These are phyloP conservation scores for Aradophagus sp. DNA, from an alignment of 1,140 invertebrate species.

Conservation along the genomic window DNA sequence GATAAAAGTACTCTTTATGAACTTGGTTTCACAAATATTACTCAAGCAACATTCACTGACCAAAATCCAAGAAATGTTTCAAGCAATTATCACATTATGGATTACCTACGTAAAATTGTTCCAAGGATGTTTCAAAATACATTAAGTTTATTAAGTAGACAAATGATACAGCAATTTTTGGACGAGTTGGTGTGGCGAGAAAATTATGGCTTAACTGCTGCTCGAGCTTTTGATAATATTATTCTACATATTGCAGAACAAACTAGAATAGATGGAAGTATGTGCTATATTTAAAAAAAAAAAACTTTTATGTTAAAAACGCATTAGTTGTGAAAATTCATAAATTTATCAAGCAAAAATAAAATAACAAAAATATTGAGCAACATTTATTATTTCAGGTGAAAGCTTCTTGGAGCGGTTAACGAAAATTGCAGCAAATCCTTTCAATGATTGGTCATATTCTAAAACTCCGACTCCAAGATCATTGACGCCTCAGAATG, in stretches of 20 bases:
- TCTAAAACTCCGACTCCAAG: slow-evolving; percentile 59
- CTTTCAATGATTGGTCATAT: slow-evolving; percentile 86
- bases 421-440: slow-evolving; percentile 83
- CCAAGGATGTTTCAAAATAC: slow-evolving; percentile 94
- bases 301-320: too few relatives aligned
- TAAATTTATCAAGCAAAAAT: too few relatives aligned
- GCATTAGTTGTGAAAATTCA: too few relatives aligned
- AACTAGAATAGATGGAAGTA: slow-evolving; percentile 78
- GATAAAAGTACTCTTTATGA: slow-evolving; percentile 84
- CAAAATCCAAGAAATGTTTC: slow-evolving; percentile 77
- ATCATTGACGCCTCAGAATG: slow-evolving; percentile 48
- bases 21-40: slow-evolving; percentile 85
- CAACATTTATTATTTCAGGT: slow-evolving; percentile 51
- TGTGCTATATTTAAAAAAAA: too few relatives aligned
- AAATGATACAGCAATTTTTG: slow-evolving; percentile 91
- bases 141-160: slow-evolving; percentile 84
- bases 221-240: slow-evolving; percentile 88
- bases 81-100: slow-evolving; percentile 88
- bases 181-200: slow-evolving; percentile 90
- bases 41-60: slow-evolving; percentile 79
- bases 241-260: slow-evolving; percentile 86
- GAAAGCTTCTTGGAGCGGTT: slow-evolving; percentile 76
- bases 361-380: too few relatives aligned
- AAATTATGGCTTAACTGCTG: slow-evolving; percentile 83
- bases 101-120: slow-evolving; percentile 88